A percentile compares a stretch with the other conserved stretches of the same genome.
These are phyloP conservation scores for Zhengitettix transpicula DNA, from an alignment of 2,888 invertebrate species.

Conservation along the genomic window DNA sequence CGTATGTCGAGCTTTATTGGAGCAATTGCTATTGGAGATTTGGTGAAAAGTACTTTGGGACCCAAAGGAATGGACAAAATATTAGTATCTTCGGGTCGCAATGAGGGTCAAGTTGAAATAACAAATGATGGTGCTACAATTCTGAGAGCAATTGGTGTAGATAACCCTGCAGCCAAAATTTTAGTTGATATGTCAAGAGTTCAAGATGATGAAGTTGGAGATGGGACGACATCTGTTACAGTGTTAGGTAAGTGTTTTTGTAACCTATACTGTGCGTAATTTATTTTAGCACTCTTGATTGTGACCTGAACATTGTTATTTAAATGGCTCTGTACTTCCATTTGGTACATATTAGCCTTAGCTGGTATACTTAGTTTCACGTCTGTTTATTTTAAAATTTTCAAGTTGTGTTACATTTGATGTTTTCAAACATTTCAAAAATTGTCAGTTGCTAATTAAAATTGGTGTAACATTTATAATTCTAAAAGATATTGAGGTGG, in stretches of 20 bases:
- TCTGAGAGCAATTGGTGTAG: conserved; percentile 86
- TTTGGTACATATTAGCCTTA: too few species aligned
- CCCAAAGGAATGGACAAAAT: conserved; percentile 99
- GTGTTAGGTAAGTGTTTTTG: conserved; percentile 44
- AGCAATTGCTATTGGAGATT: conserved; percentile 95
- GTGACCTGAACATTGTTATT: too few species aligned
- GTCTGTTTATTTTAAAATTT: too few species aligned
- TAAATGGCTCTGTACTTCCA: too few species aligned
- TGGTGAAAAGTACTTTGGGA: conserved; percentile 94
- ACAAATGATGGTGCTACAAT: conserved; percentile 99
- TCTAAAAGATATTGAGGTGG: too few species aligned
- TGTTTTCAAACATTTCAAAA: too few species aligned
- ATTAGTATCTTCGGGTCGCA: conserved; percentile 62
- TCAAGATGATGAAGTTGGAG: conserved; percentile 98
- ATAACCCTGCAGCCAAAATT: conserved; percentile 98
- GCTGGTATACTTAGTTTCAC: too few species aligned
- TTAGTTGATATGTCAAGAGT: conserved; percentile 97
- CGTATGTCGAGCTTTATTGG: conserved; percentile 96
- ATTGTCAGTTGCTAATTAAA: too few species aligned
- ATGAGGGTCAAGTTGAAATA: conserved; percentile 73
- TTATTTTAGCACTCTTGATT: too few species aligned
- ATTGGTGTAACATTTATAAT: too few species aligned
- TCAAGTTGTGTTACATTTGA: too few species aligned
- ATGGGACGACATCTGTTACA: conserved; percentile 99
- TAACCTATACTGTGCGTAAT: too few species aligned